Percentiles rank a stretch among this genome's conserved stretches.
phyloP scores from a whole-genome alignment of 2,888 invertebrate genomes.

The Atethmia centrago region DNA sequence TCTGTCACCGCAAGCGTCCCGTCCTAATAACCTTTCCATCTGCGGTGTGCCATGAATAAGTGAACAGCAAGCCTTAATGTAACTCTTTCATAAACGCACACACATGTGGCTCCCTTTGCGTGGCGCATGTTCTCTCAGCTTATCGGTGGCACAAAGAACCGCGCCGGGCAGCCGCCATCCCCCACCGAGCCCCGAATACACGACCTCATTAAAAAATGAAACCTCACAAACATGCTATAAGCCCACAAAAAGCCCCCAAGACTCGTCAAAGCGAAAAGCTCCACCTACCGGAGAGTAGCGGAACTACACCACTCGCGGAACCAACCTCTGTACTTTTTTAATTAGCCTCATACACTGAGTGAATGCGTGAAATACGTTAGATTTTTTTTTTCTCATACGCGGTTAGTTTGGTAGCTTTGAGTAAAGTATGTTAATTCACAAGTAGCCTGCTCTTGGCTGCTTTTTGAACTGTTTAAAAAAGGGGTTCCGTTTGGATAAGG shows the following conservation, averaged over 20 bases:
- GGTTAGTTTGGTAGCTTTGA: conserved; percentile 89
- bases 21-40: conserved; percentile 72
- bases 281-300: conserved; percentile 88
- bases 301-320: conserved; percentile 87
- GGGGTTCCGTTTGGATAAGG: conserved; percentile 70
- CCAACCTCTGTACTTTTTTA: conserved; percentile 89
- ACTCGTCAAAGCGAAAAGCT: conserved; percentile 87
- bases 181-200: conserved; percentile 81
- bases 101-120: conserved; percentile 75
- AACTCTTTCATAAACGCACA: conserved; percentile 84
- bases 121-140: conserved; percentile 72
- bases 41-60: conserved; percentile 80
- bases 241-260: conserved; percentile 78
- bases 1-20: conserved; percentile 52
- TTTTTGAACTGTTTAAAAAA: conserved; percentile 82
- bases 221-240: conserved; percentile 81
- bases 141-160: conserved; percentile 78
- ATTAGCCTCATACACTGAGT: conserved; percentile 88
- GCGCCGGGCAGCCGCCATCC: conserved; percentile 77
- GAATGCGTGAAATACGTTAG: conserved; percentile 88
- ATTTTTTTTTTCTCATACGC: conserved; percentile 83
- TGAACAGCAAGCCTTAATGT: conserved; percentile 80
- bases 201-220: conserved; percentile 90
- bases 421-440: conserved; percentile 89
- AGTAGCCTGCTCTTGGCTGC: conserved; percentile 80